Percentiles rank a stretch among this genome's conserved stretches.
phyloP scores from a whole-genome alignment of 2,797 vertebrate genomes.

The Neoniphon sammara region DNA sequence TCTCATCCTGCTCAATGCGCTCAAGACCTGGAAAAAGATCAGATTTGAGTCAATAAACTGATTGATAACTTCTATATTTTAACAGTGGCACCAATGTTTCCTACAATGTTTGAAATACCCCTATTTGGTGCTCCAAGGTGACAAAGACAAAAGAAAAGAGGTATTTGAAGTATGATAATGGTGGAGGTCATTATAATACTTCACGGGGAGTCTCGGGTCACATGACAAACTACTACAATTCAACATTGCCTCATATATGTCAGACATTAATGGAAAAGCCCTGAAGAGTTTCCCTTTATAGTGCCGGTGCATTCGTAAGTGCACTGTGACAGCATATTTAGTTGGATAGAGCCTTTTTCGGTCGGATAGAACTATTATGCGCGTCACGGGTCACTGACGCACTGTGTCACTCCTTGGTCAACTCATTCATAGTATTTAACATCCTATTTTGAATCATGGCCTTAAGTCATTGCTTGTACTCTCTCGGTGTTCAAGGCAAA shows the following conservation, averaged over 20 bases:
- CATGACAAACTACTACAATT: slow-evolving; percentile 19
- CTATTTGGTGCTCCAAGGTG: neutral
- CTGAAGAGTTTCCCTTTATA: slow-evolving; percentile 43
- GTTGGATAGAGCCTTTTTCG: slow-evolving; percentile 23
- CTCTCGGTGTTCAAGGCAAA: slow-evolving; percentile 16
- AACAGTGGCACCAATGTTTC: slow-evolving; percentile 8
- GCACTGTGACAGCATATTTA: slow-evolving; percentile 26
- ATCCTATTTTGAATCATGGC: slow-evolving; percentile 45
- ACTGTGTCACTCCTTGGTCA: slow-evolving; percentile 27
- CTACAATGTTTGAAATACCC: neutral
- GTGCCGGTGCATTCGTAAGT: slow-evolving; percentile 21
- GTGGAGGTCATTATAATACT: neutral
- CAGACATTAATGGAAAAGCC: slow-evolving; percentile 41
- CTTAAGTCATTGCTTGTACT: slow-evolving; percentile 23
- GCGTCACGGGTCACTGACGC: slow-evolving; percentile 50
- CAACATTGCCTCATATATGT: slow-evolving; percentile 4
- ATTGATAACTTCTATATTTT: too few species aligned
- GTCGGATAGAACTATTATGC: slow-evolving; percentile 43
- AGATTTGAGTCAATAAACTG: slow-evolving; percentile 19
- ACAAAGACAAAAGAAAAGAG: neutral
- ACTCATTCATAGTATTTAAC: slow-evolving; percentile 26
- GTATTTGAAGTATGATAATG: neutral
- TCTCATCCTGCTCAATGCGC: slow-evolving; percentile 90
- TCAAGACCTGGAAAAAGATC: slow-evolving; percentile 85
- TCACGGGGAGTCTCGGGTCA: neutral